Base-by-base conservation (phyloP, 2,113 vertebrate genomes). In the Pionites leucogaster region DNA sequence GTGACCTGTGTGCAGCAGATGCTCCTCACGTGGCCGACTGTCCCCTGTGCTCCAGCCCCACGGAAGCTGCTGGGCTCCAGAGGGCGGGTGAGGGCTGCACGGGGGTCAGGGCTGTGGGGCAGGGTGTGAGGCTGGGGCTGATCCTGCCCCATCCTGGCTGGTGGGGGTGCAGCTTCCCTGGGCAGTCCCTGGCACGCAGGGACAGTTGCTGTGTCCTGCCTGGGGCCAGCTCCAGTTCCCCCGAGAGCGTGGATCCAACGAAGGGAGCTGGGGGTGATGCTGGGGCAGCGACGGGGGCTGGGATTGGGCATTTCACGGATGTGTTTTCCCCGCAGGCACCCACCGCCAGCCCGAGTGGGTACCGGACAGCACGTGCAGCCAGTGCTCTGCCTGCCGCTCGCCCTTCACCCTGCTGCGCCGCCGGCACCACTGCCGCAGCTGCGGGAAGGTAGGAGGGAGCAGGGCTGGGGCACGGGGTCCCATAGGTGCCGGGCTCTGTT, bases 401-500 rank as follows among this genome's bases (percentile, higher is more conserved):
- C 91, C 97, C 52, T 98, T 98, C 92, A 98, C 97, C 7, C 86
- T 98, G 50, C 92, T 98, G 31, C 96, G 98, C 22, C 96, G 98
- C 41, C 68, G 98, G 33, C 98, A 98, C 85, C 98, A 98, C 93
- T 98, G 98, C 83, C 96, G 98, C 47, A 98, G 96, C 93, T 98
- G 98, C 15, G 98, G 98, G 31, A 98, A 97, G 98, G 98, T 98
- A 97, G 20, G 71, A n/a, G 1, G 2, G 33, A 39, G 10, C 5
- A 1, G 5, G 13, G 28, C 31, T n/a, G 31, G 76, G 53, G 20
- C 0, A 0, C 0, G 22, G 70, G 57, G 67, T 17, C 5, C 42
- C 39, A 0, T 0, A 1, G 28, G 10, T 14, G 14, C 23, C 20
- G 0, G 0, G 35, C 53, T 59, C 29, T 1, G 2, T 71, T 82